Evolutionary conservation across 2,113 vertebrate genomes (phyloP).

Genomic region (Sigmodon hispidus): DNA sequence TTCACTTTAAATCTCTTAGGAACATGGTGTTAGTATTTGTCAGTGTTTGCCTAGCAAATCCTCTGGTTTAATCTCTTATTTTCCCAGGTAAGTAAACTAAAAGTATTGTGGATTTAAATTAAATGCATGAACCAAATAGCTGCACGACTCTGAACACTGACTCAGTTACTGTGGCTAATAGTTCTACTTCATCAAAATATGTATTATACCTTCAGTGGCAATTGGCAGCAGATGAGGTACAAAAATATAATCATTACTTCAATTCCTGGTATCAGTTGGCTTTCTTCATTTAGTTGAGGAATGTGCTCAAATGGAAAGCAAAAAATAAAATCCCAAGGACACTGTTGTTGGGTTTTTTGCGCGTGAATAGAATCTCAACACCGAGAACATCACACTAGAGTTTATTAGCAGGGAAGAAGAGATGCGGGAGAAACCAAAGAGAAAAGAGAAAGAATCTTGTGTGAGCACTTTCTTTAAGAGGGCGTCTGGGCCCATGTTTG

Average conservation of each 20-base stretch:
- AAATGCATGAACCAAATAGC: neutral
- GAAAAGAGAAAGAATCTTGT: no score
- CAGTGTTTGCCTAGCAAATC: neutral
- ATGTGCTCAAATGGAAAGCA: neutral
- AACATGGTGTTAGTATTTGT: neutral
- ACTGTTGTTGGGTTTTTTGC: no score
- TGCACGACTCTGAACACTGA: neutral
- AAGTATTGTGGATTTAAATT: slow-evolving; percentile 12
- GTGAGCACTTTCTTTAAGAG: no score
- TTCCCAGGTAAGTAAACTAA: neutral
- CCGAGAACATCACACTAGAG: no score
- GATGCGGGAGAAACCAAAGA: no score
- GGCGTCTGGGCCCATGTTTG: no score
- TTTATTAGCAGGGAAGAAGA: no score
- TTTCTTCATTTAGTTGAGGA: slow-evolving; percentile 17
- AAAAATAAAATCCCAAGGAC: neutral
- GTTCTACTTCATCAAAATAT: neutral
- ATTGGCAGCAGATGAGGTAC: neutral
- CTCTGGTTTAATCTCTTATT: neutral
- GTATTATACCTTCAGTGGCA: neutral
- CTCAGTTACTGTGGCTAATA: slow-evolving; percentile 27
- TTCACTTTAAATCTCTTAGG: neutral
- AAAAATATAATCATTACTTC: neutral
- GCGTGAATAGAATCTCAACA: no score
- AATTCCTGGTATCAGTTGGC: neutral